Evolutionary conservation across 2,113 vertebrate species (phyloP).

Genomic region (Lamprotornis superbus): DNA sequence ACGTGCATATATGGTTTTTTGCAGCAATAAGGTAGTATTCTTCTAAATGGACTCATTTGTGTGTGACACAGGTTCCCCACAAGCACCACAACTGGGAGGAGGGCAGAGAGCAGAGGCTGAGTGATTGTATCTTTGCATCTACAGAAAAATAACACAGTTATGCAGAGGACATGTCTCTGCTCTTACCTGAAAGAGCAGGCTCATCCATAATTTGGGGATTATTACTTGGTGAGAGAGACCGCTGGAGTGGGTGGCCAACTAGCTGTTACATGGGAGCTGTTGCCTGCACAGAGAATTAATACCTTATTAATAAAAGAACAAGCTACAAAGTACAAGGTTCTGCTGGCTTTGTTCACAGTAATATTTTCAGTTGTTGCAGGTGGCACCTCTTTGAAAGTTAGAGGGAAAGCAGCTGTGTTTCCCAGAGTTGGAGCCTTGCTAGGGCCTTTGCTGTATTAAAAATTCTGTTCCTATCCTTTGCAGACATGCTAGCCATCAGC

Average conservation of each 20-base stretch:
- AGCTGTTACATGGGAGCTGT: neutral
- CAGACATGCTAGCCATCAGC: neutral
- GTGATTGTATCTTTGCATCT: neutral
- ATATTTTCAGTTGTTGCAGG: neutral
- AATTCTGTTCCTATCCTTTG: neutral
- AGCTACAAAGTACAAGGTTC: neutral
- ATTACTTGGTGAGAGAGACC: neutral
- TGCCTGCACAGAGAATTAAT: neutral
- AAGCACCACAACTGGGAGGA: neutral
- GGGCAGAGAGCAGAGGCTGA: neutral
- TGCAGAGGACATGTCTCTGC: neutral
- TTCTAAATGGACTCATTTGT: neutral
- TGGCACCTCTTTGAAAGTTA: neutral
- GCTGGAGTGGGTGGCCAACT: neutral
- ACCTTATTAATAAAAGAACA: neutral
- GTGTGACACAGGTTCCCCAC: neutral
- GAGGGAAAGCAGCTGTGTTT: neutral
- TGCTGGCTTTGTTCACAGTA: neutral
- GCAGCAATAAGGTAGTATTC: neutral
- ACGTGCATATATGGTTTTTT: fast-evolving
- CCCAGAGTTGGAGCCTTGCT: neutral
- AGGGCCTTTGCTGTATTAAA: neutral
- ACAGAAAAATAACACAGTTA: neutral
- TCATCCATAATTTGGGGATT: neutral
- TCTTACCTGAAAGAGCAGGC: neutral